phyloP scores from a whole-genome alignment of 2,888 invertebrate species.

The Tenthredo livida region DNA sequence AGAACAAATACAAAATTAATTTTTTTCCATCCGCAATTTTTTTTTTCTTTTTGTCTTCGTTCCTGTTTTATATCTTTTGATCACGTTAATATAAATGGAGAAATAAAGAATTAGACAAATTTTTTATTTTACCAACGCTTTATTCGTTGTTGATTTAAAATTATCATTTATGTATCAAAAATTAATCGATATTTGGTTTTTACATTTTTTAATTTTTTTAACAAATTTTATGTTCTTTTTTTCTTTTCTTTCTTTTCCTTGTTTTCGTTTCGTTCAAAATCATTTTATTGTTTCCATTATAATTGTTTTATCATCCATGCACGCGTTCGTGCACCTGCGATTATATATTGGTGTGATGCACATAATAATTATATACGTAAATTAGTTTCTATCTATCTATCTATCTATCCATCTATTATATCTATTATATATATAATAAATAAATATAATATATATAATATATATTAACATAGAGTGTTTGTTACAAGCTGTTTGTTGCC shows the following conservation, averaged over 20 bases:
- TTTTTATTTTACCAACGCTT: not conserved
- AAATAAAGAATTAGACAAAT: not conserved
- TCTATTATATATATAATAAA: not conserved
- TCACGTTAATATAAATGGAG: not conserved
- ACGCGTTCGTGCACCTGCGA: conserved; percentile 66
- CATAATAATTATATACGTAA: conserved; percentile 58
- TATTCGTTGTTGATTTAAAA: not conserved
- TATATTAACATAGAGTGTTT: not conserved
- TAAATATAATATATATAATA: not conserved
- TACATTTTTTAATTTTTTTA: not conserved
- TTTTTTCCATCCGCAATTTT: not conserved
- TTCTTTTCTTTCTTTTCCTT: not conserved
- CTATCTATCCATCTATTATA: not conserved
- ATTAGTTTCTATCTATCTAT: not conserved
- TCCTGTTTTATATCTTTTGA: not conserved
- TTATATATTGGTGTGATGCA: conserved; percentile 70
- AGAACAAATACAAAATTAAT: not conserved
- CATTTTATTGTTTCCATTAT: conserved; percentile 26
- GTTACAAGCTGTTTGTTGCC: conserved; percentile 8
- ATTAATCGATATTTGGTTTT: not conserved
- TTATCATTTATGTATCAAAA: not conserved
- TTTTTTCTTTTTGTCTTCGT: not conserved
- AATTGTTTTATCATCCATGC: conserved; percentile 40
- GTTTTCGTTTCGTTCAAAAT: conserved; percentile 46
- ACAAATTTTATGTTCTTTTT: too few relatives aligned